These are phyloP conservation scores for Aphaenogaster floridana DNA, from an alignment of 1,140 invertebrate species.

Conservation along the genomic window DNA sequence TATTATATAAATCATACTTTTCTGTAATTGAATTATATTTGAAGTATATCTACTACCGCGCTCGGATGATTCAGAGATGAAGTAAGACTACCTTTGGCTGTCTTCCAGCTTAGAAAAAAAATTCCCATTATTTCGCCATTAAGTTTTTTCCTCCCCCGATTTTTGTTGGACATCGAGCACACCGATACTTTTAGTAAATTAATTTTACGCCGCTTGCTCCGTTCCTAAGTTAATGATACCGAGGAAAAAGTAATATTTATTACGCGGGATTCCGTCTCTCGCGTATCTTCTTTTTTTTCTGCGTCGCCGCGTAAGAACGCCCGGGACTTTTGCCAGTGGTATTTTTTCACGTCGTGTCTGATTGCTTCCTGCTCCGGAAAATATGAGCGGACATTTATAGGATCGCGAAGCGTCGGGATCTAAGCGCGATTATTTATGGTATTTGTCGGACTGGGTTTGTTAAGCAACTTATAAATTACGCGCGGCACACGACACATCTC, in stretches of 20 bases:
- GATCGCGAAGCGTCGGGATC: slow-evolving; percentile 59
- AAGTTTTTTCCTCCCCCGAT: slow-evolving; percentile 69
- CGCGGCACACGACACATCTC: slow-evolving; percentile 61
- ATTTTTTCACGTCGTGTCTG: slow-evolving; percentile 74
- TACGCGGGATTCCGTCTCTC: slow-evolving; percentile 54
- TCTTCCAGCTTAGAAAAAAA: slow-evolving; percentile 73
- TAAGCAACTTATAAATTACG: slow-evolving; percentile 74
- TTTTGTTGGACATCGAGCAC: slow-evolving; percentile 53
- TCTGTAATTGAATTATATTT: slow-evolving; percentile 35
- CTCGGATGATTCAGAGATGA: slow-evolving; percentile 53
- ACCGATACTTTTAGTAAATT: slow-evolving; percentile 79
- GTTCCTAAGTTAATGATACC: slow-evolving; percentile 79
- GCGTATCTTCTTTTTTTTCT: slow-evolving; percentile 18
- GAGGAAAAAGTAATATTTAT: slow-evolving; percentile 79
- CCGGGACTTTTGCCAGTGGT: slow-evolving; percentile 71
- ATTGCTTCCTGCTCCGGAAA: slow-evolving; percentile 73
- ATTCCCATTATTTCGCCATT: slow-evolving; percentile 78
- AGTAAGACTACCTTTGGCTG: slow-evolving; percentile 70
- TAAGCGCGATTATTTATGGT: slow-evolving; percentile 73
- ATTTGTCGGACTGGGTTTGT: slow-evolving; percentile 70
- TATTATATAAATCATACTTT: slow-evolving; percentile 11
- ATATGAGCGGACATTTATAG: slow-evolving; percentile 77
- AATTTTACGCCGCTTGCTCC: slow-evolving; percentile 74
- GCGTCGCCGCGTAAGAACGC: slow-evolving; percentile 36
- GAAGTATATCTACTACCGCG: background rate